These are phyloP conservation scores for Euura saliciscinereae DNA, from an alignment of 1,140 invertebrate species.

Conservation along the genomic window DNA sequence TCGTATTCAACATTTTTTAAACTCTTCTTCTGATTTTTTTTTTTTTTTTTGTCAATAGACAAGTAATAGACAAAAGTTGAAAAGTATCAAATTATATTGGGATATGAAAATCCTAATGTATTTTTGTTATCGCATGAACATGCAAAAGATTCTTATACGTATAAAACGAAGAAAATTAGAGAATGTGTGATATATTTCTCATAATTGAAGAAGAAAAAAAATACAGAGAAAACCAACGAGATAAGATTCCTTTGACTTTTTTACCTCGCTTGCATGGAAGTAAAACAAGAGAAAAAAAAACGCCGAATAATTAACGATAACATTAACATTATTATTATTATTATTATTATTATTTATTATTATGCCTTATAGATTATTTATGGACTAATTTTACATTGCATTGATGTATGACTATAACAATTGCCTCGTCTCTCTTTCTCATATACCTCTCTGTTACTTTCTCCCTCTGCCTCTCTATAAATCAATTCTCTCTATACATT, in stretches of 20 bases:
- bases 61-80: neutral
- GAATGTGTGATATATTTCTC: neutral
- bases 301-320: no score
- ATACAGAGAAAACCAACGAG: neutral
- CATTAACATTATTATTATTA: no score
- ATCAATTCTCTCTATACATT: conserved; percentile 3
- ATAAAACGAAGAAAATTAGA: no score
- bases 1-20: no score
- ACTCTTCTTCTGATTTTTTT: no score
- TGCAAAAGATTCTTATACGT: no score
- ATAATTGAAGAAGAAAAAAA: neutral
- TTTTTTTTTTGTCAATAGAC: no score
- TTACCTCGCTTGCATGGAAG: conserved; percentile 20
- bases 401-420: conserved; percentile 52
- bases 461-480: conserved; percentile 12
- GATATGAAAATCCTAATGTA: neutral
- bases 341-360: neutral
- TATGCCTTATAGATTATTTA: conserved; percentile 42
- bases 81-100: neutral
- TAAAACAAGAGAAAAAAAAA: conserved; percentile 23
- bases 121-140: neutral
- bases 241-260: neutral
- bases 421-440: conserved; percentile 30
- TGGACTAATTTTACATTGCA: conserved; percentile 44
- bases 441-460: conserved; percentile 14